Evolutionary conservation across 2,797 vertebrate species (phyloP), one percentile per base, ranked within the genome.

Genomic region (Paguma larvata): DNA sequence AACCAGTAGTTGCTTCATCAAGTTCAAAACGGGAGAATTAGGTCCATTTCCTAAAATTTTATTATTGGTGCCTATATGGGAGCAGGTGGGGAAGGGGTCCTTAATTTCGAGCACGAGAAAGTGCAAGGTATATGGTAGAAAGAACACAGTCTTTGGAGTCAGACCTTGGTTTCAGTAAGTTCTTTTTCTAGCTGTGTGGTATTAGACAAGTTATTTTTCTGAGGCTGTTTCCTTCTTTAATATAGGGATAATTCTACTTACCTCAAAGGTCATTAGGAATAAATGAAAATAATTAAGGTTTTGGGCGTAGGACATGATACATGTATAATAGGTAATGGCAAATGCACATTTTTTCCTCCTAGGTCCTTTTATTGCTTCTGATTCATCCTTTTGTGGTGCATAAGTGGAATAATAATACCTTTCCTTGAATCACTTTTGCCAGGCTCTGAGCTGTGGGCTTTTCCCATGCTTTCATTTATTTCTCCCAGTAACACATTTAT

Each of bases 51-150:
- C 51, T 86, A 70, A 92, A 85, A 82, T 18, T 85, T 95, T 59
- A 51, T 75, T 83, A 30, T 86, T 72, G 73, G 59, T 89, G 25
- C 12, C 79, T 94, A 59, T 92, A 86, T 85, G 38, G 53, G 72
- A 38, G 46, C 23, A 0, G 67, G 51, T 62, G 30, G 1, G 3
- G 1, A 32, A 32, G 34, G 2, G 2, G 10, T 46, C 11, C n/a
- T 91, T 95, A 75, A 78, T 59, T 94, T 96, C 94, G 48, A 87
- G 73, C 51, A 67, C 18, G 48, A 89, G 79, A 80, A 94, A 95
- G n/a, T 94, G 6, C n/a, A 82, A 68, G 30, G 23, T 84, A 44
- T 44, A 2, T 77, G 62, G 44, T 63, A 87, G 51, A n/a, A 85
- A 75, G 46, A 77, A 85, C 30, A 68, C 1, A 41, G 23, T 92